Base-by-base conservation (phyloP, 2,797 vertebrate genomes). In the Anguilla megastoma region DNA sequence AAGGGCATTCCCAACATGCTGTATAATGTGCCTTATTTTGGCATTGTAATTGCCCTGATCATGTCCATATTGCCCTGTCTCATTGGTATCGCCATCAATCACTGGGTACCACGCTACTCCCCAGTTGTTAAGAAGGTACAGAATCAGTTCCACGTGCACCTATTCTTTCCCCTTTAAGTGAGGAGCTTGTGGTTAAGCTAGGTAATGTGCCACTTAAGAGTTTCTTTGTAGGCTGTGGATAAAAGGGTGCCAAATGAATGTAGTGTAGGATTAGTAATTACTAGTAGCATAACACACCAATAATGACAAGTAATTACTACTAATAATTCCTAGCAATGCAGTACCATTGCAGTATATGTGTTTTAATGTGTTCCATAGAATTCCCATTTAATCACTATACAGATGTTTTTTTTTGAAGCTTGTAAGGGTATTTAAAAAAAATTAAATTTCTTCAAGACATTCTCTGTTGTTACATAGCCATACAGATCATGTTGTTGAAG, bases 51-150 rank as follows among this genome's bases (percentile, higher is more conserved):
- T 1, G 91, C 95, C 48, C 93, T 98, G 9, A 12, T 92, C 60
- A 90, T 96, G 84, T 94, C 93, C 58, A 89, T 98, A 90, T 93
- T 96, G 87, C 96, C 97, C 8, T 98, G 97, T 86, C 92, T 89
- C 54, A 66, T 95, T 0, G 95, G 97, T 63, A 97, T 98, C 16
- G 12, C 93, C 89, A 91, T 98, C 87, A 98, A 96, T 50, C 92
- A 96, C 93, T 96, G 96, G 92, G 95, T 91, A 86, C 96, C 97
- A 89, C 94, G 94, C n/a, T 96, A 95, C 14, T 89, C 95, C 0
- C 58, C 86, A 8, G 45, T 92, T 0, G 27, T 97, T 86, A 93
- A 92, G 63, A 97, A 96, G 94, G 97, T 98, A 95, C 95, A 24
- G 27, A 52, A 30, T 52, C 54, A 69, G 63, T 45, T 58, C 36